Conservation (phyloP, 1,140 invertebrate species). For the Euura saliciscinereae region DNA sequence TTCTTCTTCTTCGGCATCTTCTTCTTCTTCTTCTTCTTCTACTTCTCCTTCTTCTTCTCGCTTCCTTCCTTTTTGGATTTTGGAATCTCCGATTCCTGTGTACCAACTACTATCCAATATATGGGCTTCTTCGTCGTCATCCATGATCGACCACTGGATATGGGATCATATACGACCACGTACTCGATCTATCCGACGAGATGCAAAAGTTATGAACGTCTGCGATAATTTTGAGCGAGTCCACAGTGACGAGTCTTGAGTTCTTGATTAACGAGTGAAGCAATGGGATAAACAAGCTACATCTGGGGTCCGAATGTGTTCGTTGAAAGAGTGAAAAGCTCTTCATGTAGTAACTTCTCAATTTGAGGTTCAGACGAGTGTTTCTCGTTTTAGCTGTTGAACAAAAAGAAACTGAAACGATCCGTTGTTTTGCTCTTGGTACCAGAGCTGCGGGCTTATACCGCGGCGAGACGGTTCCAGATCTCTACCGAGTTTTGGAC, state of each 20-base stretch:
- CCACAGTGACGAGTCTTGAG: neutral
- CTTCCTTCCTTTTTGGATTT: neutral
- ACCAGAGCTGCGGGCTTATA: neutral
- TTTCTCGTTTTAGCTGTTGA: neutral
- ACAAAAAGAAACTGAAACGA: no score
- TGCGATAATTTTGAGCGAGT: neutral
- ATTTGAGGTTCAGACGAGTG: neutral
- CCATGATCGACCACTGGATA: no score
- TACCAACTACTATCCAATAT: no score
- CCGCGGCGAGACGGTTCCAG: neutral
- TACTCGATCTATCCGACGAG: no score
- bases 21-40: slow-evolving; percentile 11
- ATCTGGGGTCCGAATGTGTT: neutral
- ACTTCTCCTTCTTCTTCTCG: slow-evolving; percentile 24
- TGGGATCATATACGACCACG: no score
- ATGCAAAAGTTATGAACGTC: neutral
- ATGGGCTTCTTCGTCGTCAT: no score
- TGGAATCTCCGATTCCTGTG: no score
- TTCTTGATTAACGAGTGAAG: slow-evolving; percentile 2
- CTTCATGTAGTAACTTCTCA: neutral
- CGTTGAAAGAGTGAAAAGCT: neutral
- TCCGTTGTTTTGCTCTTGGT: neutral
- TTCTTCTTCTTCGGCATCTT: slow-evolving; percentile 10
- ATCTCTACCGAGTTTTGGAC: neutral
- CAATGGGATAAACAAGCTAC: slow-evolving; percentile 1